A percentile compares a stretch with the other conserved stretches of the same genome.
phyloP scores from a whole-genome alignment of 2,888 invertebrate species.

The Dynastes tityus region DNA sequence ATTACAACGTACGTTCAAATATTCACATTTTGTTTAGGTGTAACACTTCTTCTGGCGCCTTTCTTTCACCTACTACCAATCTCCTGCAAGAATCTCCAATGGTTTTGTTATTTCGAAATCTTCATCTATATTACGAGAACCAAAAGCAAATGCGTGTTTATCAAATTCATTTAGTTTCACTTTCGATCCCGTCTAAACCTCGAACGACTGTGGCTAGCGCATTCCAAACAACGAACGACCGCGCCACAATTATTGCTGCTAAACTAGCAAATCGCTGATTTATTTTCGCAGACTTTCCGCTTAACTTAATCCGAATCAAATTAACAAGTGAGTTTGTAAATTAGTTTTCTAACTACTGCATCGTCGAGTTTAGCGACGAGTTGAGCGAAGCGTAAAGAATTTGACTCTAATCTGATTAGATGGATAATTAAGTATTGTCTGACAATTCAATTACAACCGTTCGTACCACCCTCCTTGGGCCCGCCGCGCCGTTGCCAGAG shows the following conservation, averaged over 20 bases:
- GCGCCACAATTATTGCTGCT: constrained; percentile 11
- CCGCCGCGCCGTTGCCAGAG: too few species aligned
- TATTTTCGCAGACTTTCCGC: constrained; percentile 62
- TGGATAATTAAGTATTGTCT: constrained; percentile 69
- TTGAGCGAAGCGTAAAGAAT: constrained; percentile 65
- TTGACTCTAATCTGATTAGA: constrained; percentile 67
- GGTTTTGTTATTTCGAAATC: too few species aligned
- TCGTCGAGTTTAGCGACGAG: constrained; percentile 56
- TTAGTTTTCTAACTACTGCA: constrained; percentile 65
- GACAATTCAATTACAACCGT: constrained; percentile 59
- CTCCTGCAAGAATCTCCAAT: too few species aligned
- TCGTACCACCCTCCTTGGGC: too few species aligned
- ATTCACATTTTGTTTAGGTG: too few species aligned
- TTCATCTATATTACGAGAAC: too few species aligned
- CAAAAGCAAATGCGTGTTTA: too few species aligned
- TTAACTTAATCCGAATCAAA: constrained; percentile 68
- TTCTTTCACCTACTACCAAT: too few species aligned
- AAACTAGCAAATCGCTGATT: constrained; percentile 57
- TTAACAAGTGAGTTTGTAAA: constrained; percentile 68
- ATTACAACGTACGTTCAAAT: too few species aligned
- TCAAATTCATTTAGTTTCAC: background rate
- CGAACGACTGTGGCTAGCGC: background rate
- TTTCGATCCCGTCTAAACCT: background rate
- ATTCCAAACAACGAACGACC: background rate
- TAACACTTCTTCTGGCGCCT: too few species aligned